Evolutionary conservation across 2,888 invertebrate species (phyloP), one percentile per base, ranked within the genome.

Genomic region (Pandemis heparana): DNA sequence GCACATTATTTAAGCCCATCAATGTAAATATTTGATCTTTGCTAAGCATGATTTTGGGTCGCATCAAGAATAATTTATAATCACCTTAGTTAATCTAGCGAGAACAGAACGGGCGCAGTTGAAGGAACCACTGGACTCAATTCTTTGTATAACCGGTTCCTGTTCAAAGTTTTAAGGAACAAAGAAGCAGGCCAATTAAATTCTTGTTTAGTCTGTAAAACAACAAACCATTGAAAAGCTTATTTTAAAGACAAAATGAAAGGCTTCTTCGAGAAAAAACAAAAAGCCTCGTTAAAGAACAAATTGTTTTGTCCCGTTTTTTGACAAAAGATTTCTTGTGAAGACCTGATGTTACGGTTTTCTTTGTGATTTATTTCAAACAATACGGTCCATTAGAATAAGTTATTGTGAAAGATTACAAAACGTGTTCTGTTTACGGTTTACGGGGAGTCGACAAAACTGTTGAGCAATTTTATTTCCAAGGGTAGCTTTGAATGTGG

Each of bases 271-370:
- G 46, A 38, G 23, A 39, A 48, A 73, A 73, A 68, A 73, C 56
- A 56, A 73, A 73, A 67, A 56, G 56, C 53, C 66, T 67, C 41
- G 56, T 73, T 64, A 64, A 41, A 63, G 68, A 69, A 69, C 70
- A 69, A 65, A 74, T 65, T 65, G 69, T 61, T 69, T 70, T 74
- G 74, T 74, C 41, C 64, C 56, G 62, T 43, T 53, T 67, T 71
- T 72, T 51, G 39, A 73, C 70, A 70, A 74, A 74, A 60, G 70
- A 51, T 64, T 39, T 67, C 53, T 41, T 32, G 38, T 56, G 65
- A 65, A 74, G 61, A 70, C 64, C 74, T 74, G 74, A 70, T 74
- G 74, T 74, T 70, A 65, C 74, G 64, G 51, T 74, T 74, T 74
- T 69, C 74, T 74, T 74, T 74, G 74, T 74, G 60, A 46, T 74